Base-by-base conservation (phyloP, 1,140 invertebrate species). In the Coboldia fuscipes region DNA sequence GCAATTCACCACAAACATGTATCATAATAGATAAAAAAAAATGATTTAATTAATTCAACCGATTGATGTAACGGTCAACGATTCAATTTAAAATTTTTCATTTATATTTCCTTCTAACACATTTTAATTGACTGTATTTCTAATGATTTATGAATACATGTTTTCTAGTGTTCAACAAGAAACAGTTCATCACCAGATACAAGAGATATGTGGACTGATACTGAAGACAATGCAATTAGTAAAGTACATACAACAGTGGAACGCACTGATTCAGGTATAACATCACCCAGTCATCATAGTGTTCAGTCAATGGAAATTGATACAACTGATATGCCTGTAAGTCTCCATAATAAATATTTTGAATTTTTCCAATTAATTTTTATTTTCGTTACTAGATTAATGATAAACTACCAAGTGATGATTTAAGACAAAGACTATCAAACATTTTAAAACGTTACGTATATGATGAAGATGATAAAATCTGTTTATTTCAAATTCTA, bases 401-500 rank as follows among this genome's bases (percentile, higher is more conserved):
- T 41, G 51, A 54, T 33, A 30, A 37, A 15, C 38, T 38, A 28
- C 47, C 41, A 19, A 51, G 47, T 36, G 50, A 50, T 32, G 48
- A 47, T 17, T 39, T 54, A 21, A 47, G 50, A 24, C 39, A 42
- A 15, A 45, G 45, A 2, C 33, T 54, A 29, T 38, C 42, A 22
- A 40, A 40, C 31, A 38, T 54, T 26, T 30, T 50, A 15, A 39
- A 43, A 18, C 43, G 44, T 23, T 22, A 29, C 8, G 39, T 32
- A 3, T 30, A 49, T 17, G 47, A 51, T 35, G 59, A 57, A 22
- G 61, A 64, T 36, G 63, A 67, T 36, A 64, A 59, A 42, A 52
- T 51, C 19, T 66, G 64, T 35, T 48, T 68, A 43, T 62, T 65
- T 41, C 63, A 68, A 41, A 49, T 67, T 38, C 41, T 66, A 22